A percentile compares a stretch with the other conserved stretches of the same genome.
Conservation (phyloP, 2,113 vertebrate species). For the Daboia siamensis region DNA sequence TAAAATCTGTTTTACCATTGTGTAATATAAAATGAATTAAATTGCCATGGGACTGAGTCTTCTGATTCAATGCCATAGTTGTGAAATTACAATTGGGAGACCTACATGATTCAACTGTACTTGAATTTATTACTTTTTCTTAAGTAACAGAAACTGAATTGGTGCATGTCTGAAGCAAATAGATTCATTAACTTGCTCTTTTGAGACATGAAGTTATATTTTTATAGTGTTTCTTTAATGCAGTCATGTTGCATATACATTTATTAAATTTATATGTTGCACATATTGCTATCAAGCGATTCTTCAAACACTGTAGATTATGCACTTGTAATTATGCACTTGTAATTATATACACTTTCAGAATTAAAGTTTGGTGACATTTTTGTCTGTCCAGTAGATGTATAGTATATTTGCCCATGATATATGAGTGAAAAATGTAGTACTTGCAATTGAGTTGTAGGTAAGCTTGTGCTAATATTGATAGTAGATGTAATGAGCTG, state of each 20-base stretch:
- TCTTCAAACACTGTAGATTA: background rate
- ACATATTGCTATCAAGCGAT: background rate
- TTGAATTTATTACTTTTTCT: background rate
- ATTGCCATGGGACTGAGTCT: no score
- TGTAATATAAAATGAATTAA: background rate
- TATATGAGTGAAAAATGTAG: background rate
- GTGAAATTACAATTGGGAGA: background rate
- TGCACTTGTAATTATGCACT: background rate
- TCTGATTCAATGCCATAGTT: background rate
- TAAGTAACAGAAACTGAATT: background rate
- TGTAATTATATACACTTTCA: background rate
- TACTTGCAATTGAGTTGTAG: background rate
- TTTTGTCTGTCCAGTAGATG: background rate
- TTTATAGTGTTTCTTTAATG: background rate
- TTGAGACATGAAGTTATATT: background rate
- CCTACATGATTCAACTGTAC: background rate
- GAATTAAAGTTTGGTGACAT: background rate
- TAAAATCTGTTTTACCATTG: no score
- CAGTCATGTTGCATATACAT: background rate
- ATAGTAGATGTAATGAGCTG: background rate
- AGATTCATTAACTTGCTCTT: background rate
- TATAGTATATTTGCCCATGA: no score
- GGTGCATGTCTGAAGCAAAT: background rate
- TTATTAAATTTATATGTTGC: background rate
- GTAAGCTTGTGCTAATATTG: background rate